Evolutionary conservation across 2,888 invertebrate species (phyloP), one percentile per base, ranked within the genome.

Genomic region (Netelia fuscicornis): DNA sequence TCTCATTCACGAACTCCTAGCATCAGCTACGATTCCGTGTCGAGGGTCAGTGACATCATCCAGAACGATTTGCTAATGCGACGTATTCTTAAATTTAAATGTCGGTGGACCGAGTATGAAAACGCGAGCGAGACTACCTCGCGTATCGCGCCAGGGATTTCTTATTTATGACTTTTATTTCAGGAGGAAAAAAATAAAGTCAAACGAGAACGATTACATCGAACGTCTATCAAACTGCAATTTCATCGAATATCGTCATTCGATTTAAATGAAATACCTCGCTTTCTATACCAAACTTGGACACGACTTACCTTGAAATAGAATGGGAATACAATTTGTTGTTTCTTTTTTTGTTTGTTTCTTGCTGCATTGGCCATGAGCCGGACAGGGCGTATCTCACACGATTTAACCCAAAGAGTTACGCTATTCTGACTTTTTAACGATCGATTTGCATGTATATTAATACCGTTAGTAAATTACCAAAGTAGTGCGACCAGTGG

Each of bases 401-500:
- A 6, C 37, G 20, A 25, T 52, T 52, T 11, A 20, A 52, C 48
- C 64, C 54, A 10, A 67, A 67, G 48, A 65, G 11, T 77, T 68
- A 11, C 20, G 68, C 48, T 56, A 25, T 17, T 60, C 37, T 48
- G 60, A 20, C 13, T 48, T 62, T 75, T 75, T 48, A 68, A 42
- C 17, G 60, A 78, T 68, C 60, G 20, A 20, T 48, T 11, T 17
- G 52, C 52, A 52, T 37, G 70, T 48, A 68, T n/a, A 42, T 48
- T 71, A 20, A 58, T 81, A 81, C 84, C 84, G 84, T 84, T 84
- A 84, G 84, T 54, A 74, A 74, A 81, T 60, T 72, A 77, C 62
- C 56, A 78, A 81, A 74, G 81, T 74, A 77, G 77, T 81, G 74
- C 68, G 77, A 72, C 52, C 81, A 17, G 44, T 54, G 56, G 37